Conservation (phyloP, 2,113 vertebrate genomes). For the Heterochromis multidens region DNA sequence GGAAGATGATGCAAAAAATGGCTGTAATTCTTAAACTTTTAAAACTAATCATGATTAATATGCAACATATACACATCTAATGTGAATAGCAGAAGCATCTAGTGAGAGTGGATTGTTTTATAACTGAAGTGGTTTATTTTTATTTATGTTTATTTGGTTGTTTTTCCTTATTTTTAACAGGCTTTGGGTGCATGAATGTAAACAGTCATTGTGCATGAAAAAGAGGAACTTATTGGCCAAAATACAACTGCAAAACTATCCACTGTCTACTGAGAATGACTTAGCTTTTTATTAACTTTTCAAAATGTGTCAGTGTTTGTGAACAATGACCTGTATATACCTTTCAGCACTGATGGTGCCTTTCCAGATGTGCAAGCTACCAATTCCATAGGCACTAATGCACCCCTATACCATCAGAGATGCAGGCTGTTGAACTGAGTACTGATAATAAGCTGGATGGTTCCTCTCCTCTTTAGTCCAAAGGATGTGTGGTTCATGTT, state of each 20-base stretch:
- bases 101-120: rapidly evolving
- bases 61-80: rapidly evolving
- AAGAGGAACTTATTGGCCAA: rapidly evolving
- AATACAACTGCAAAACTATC: background rate
- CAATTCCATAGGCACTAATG: no score
- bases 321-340: background rate
- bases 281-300: background rate
- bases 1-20: no score
- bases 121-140: background rate
- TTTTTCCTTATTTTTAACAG: rapidly evolving
- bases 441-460: rapidly evolving
- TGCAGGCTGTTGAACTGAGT: no score
- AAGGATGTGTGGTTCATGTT: background rate
- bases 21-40: no score
- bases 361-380: background rate
- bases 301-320: background rate
- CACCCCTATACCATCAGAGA: no score
- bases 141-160: background rate
- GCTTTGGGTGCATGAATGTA: background rate
- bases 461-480: rapidly evolving
- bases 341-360: background rate
- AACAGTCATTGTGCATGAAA: background rate
- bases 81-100: background rate
- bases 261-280: background rate
- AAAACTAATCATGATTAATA: background rate